Percentiles rank a stretch among this genome's conserved stretches.
Evolutionary conservation across 2,888 invertebrate species (phyloP).

Genomic region (Drosophila mulleri): DNA sequence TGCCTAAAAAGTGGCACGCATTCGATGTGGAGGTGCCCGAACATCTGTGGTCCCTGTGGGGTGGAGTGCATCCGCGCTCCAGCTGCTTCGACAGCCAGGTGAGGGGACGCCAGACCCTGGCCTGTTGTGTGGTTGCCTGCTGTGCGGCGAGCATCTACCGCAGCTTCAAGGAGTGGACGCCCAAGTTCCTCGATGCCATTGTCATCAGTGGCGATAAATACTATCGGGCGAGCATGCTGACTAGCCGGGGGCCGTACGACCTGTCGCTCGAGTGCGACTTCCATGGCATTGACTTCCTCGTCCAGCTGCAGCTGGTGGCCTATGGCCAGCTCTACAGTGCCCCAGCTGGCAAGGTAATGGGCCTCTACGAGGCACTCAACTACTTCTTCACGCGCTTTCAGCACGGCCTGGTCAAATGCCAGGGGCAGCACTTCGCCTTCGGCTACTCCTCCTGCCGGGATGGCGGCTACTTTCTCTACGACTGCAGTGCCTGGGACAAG

Average conservation of each 20-base stretch:
- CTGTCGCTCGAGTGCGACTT: slow-evolving; percentile 86
- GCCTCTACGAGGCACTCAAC: slow-evolving; percentile 87
- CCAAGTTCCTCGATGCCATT: slow-evolving; percentile 87
- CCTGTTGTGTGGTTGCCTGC: slow-evolving; percentile 87
- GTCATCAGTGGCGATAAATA: slow-evolving; percentile 87
- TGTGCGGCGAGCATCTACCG: slow-evolving; percentile 87
- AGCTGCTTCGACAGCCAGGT: slow-evolving; percentile 86
- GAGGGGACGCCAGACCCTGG: slow-evolving; percentile 88
- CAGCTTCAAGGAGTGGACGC: slow-evolving; percentile 87
- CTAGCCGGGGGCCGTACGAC: slow-evolving; percentile 86
- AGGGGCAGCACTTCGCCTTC: slow-evolving; percentile 86
- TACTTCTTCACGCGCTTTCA: slow-evolving; percentile 87
- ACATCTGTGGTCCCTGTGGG: slow-evolving; percentile 89
- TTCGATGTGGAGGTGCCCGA: slow-evolving; percentile 89
- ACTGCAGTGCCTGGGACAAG: slow-evolving; percentile 87
- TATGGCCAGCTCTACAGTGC: slow-evolving; percentile 87
- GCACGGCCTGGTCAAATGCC: slow-evolving; percentile 87
- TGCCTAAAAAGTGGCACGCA: slow-evolving; percentile 84
- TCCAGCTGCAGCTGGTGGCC: slow-evolving; percentile 86
- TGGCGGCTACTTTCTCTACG: slow-evolving; percentile 89
- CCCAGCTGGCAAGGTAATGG: slow-evolving; percentile 85
- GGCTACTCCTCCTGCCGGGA: slow-evolving; percentile 82
- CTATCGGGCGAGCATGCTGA: slow-evolving; percentile 86
- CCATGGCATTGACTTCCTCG: slow-evolving; percentile 87
- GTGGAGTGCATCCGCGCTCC: slow-evolving; percentile 87